Base-by-base conservation (phyloP, 2,113 vertebrate genomes). In the Penelope pileata region DNA sequence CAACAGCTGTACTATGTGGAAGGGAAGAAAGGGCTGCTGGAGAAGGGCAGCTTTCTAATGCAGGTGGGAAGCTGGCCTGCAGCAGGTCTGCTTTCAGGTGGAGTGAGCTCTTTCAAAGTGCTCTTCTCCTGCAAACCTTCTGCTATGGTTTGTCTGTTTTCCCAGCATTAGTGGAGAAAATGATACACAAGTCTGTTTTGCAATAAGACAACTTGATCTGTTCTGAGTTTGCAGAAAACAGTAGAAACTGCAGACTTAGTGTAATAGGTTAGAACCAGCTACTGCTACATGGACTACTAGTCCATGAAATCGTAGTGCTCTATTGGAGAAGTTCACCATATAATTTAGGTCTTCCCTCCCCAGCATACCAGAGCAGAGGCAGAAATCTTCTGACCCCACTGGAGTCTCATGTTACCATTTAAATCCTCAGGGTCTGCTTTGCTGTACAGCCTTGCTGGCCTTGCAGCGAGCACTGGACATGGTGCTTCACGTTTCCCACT, bases 401-500 rank as follows among this genome's bases (percentile, higher is more conserved):
- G 36, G 91, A 70, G 82, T 96, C 97, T 95, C 89, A 51, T 77
- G 86, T 94, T 97, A 77, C 94, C 91, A n/a, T 96, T 97, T 92
- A 83, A 73, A 86, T 90, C 69, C 45, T 89, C 0, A 2, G 75
- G 69, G 60, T 88, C 93, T 10, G 19, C 12, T 69, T 97, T 97
- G 95, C 62, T 81, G 83, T 85, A 91, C 42, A 81, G 87, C 95
- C 94, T 94, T 76, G 38, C 26, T 1, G 6, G 84, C 88, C 80
- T 96, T 22, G 56, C 54, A 59, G 58, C 29, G 79, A 95, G 69
- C 6, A 10, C 85, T 94, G 8, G 42, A 83, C 86, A 0, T 94
- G 94, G 97, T 94, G 73, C 66, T 97, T 97, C 96, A 77, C 86
- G 97, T 94, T 97, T 97, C 94, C 79, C 42, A 56, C 91, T 95